A percentile compares a stretch with the other conserved stretches of the same genome.
phyloP scores from a whole-genome alignment of 2,888 invertebrate genomes.

The Argyresthia goedartella region DNA sequence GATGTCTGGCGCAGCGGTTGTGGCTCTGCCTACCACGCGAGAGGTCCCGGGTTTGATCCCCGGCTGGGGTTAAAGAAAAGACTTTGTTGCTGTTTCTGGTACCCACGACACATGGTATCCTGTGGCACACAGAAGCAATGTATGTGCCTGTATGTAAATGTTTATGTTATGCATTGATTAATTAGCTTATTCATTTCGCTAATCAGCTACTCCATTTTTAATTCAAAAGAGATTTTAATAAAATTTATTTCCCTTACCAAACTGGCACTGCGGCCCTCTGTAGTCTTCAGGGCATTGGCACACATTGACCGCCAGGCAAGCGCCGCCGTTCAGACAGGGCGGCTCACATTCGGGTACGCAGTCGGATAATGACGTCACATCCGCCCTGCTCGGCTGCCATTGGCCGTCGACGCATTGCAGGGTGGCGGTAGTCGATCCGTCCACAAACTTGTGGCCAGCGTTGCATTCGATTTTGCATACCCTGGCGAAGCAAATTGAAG shows the following conservation, averaged over 20 bases:
- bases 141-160: too few relatives aligned
- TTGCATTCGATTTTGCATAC: conserved; percentile 76
- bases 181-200: too few relatives aligned
- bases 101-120: too few relatives aligned
- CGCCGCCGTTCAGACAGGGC: conserved; percentile 84
- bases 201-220: too few relatives aligned
- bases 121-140: too few relatives aligned
- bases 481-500: conserved; percentile 56
- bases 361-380: conserved; percentile 75
- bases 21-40: too few relatives aligned
- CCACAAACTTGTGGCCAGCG: conserved; percentile 78
- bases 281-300: conserved; percentile 83
- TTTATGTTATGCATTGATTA: too few relatives aligned
- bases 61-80: too few relatives aligned
- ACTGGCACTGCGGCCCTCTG: conserved; percentile 81
- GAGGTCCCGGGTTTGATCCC: too few relatives aligned
- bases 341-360: conserved; percentile 77
- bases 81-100: too few relatives aligned
- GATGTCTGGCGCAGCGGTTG: too few relatives aligned
- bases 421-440: conserved; percentile 77
- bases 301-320: conserved; percentile 80
- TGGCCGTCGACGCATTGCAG: conserved; percentile 77
- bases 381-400: conserved; percentile 77
- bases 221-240: too few relatives aligned
- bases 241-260: conserved; percentile 44